Conservation (phyloP, 2,797 vertebrate species). For the Melanotaenia boesemani region DNA sequence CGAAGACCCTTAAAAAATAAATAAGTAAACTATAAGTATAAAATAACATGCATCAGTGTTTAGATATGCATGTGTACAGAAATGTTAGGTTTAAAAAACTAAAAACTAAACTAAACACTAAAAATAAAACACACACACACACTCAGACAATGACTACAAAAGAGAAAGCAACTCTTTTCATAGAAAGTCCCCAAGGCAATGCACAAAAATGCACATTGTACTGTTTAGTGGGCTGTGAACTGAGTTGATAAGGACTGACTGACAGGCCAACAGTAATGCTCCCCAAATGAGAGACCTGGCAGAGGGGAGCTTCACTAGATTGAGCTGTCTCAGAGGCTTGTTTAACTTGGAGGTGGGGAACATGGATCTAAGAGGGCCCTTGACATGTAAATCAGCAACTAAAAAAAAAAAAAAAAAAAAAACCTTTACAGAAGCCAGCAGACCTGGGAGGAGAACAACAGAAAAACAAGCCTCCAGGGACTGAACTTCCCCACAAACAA, state of each 20-base stretch:
- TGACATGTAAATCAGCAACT: constrained; percentile 74
- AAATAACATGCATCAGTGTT: constrained; percentile 38
- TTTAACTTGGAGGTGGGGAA: constrained; percentile 39
- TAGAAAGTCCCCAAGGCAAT: not conserved
- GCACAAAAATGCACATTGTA: constrained; percentile 7
- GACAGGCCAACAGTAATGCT: constrained; percentile 38
- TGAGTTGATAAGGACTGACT: constrained; percentile 48
- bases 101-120: not conserved
- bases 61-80: constrained; percentile 5
- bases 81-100: constrained; percentile 22
- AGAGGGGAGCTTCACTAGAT: constrained; percentile 48
- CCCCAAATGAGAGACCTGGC: constrained; percentile 39
- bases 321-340: constrained; percentile 62
- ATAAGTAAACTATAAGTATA: no score
- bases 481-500: constrained; percentile 61
- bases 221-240: not conserved
- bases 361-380: constrained; percentile 62
- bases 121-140: not conserved
- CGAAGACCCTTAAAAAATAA: constrained; percentile 14
- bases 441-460: constrained; percentile 61
- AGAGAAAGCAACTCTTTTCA: not conserved
- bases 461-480: constrained; percentile 57
- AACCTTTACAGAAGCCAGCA: constrained; percentile 59
- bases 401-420: constrained; percentile 60
- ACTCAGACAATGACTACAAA: not conserved